Evolutionary conservation across 1,140 invertebrate species (phyloP).

Genomic region (Leucophenga varia): DNA sequence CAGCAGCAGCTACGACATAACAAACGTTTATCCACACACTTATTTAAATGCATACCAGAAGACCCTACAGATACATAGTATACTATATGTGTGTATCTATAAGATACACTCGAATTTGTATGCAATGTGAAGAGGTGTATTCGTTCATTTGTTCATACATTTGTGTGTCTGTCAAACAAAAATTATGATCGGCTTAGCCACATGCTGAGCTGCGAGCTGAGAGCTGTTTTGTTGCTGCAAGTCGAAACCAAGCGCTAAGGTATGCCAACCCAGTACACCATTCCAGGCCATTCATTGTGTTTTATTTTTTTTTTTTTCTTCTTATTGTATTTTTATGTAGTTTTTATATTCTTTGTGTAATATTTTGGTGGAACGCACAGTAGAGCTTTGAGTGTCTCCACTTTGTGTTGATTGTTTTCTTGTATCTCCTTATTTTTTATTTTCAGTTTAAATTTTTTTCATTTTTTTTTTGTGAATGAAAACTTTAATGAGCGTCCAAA

Average conservation of each 20-base stretch:
- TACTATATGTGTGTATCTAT: too few relatives aligned
- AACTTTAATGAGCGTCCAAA: constrained; percentile 30
- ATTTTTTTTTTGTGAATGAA: not conserved
- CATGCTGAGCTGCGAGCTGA: constrained; percentile 41
- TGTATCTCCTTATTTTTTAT: not conserved
- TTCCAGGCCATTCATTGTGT: too few relatives aligned
- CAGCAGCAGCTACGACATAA: too few relatives aligned
- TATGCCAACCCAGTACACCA: too few relatives aligned
- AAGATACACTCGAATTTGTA: too few relatives aligned
- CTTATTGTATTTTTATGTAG: too few relatives aligned
- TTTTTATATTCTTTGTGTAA: too few relatives aligned
- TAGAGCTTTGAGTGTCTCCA: constrained; percentile 54
- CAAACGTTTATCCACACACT: too few relatives aligned
- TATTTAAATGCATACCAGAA: not conserved
- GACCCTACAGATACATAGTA: not conserved
- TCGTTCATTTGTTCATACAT: constrained; percentile 53
- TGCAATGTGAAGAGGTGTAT: too few relatives aligned
- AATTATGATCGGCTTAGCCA: constrained; percentile 57
- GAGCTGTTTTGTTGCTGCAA: constrained; percentile 1
- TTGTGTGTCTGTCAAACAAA: constrained; percentile 55
- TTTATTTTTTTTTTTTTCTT: too few relatives aligned
- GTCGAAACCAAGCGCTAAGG: too few relatives aligned
- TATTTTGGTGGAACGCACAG: constrained; percentile 36
- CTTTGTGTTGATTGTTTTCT: constrained; percentile 40
- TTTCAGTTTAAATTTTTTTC: not conserved